phyloP scores from a whole-genome alignment of 2,797 vertebrate genomes.

The Ctenopoma kingsleyae region DNA sequence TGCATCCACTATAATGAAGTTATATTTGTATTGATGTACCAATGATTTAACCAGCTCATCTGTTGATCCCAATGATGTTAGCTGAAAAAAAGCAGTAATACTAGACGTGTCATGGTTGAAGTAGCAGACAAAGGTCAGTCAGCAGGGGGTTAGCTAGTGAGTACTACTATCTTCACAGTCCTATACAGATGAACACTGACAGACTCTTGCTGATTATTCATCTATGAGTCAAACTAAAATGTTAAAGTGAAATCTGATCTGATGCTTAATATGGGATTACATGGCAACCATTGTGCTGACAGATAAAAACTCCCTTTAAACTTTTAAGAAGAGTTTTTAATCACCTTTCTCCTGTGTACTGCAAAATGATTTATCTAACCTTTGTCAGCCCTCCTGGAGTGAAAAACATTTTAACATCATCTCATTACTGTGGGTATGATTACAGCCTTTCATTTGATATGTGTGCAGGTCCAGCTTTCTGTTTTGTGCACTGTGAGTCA shows the following conservation, averaged over 20 bases:
- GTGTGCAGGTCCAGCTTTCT: constrained; percentile 22
- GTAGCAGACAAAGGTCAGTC: constrained; percentile 2
- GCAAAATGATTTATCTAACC: constrained; percentile 6
- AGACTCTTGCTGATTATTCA: background rate
- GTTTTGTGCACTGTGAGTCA: constrained; percentile 23
- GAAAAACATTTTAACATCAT: constrained; percentile 30
- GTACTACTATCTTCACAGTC: background rate
- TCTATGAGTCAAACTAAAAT: background rate
- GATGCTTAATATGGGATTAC: background rate
- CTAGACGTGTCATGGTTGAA: background rate
- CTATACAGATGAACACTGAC: background rate
- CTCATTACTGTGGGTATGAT: constrained; percentile 38
- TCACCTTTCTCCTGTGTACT: background rate
- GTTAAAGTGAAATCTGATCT: background rate
- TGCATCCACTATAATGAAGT: background rate
- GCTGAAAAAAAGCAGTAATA: background rate
- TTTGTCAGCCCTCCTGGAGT: constrained; percentile 5
- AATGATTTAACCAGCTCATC: background rate
- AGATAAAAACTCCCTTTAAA: background rate
- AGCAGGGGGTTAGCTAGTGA: background rate
- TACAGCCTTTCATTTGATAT: constrained; percentile 19
- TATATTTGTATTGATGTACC: background rate
- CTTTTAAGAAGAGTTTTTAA: background rate
- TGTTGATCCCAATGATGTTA: background rate
- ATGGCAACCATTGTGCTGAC: background rate